Conservation (phyloP, 2,113 vertebrate genomes). For the Mustelus asterias region DNA sequence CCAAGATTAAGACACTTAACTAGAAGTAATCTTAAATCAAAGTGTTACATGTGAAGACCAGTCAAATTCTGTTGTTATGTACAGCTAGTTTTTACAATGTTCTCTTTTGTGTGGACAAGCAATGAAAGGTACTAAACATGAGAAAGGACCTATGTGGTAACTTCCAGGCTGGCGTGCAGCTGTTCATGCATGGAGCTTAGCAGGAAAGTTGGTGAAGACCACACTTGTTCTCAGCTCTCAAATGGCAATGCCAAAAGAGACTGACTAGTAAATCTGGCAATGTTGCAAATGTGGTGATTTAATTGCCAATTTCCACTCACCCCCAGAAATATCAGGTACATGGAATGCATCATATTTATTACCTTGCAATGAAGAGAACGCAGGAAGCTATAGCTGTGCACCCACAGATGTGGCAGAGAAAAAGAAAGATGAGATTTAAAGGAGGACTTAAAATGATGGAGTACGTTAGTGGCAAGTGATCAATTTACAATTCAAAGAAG, state of each 20-base stretch:
- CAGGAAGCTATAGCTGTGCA: not conserved
- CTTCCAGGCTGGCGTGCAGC: too few species aligned
- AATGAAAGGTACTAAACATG: too few species aligned
- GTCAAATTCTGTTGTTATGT: too few species aligned
- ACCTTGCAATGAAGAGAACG: not conserved
- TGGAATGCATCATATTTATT: not conserved
- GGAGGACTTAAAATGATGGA: not conserved
- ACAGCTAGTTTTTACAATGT: too few species aligned
- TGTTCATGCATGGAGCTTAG: too few species aligned
- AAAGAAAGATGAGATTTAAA: not conserved
- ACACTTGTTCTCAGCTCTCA: not conserved
- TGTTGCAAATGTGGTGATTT: not conserved
- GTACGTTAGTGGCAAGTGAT: not conserved
- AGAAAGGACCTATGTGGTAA: too few species aligned
- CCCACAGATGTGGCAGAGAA: not conserved
- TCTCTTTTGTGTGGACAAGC: too few species aligned
- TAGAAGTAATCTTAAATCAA: not conserved
- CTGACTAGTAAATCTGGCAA: not conserved
- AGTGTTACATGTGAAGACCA: not conserved
- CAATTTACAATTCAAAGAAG: not conserved
- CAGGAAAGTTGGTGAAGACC: too few species aligned
- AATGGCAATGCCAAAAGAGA: not conserved
- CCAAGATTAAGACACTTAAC: not conserved
- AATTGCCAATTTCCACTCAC: not conserved
- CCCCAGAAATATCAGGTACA: not conserved